These are phyloP conservation scores for Megastigmus dorsalis DNA, from an alignment of 2,888 invertebrate species.

Conservation along the genomic window DNA sequence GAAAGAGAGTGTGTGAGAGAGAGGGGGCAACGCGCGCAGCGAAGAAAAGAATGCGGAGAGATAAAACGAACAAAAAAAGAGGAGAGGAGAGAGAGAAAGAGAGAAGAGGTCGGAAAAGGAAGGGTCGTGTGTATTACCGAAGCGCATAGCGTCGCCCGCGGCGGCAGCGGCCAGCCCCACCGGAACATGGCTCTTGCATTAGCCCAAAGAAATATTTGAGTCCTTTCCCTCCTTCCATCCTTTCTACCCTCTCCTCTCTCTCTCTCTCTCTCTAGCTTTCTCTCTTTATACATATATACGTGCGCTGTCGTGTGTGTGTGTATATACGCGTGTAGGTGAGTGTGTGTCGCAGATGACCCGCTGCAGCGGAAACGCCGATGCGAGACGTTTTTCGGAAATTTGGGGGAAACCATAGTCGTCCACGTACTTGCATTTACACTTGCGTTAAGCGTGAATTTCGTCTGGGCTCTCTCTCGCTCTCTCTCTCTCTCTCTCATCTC, in stretches of 20 bases:
- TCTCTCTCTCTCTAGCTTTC: neutral
- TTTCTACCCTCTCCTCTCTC: neutral
- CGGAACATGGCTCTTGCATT: conserved; percentile 71
- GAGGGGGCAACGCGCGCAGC: neutral
- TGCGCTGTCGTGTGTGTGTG: neutral
- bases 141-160: conserved; percentile 24
- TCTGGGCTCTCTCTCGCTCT: too few relatives aligned
- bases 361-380: neutral
- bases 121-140: conserved; percentile 35
- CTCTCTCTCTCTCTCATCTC: too few relatives aligned
- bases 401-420: too few relatives aligned
- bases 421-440: too few relatives aligned
- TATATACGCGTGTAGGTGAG: neutral
- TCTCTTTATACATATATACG: neutral
- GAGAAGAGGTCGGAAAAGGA: too few relatives aligned
- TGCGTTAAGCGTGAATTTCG: too few relatives aligned
- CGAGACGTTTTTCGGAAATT: conserved; percentile 16
- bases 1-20: neutral
- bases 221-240: conserved; percentile 24
- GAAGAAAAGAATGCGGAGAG: neutral
- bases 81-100: neutral
- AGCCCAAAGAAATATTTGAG: conserved; percentile 71
- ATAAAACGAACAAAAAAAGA: neutral
- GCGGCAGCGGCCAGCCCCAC: conserved; percentile 18
- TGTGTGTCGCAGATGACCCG: neutral